These are phyloP conservation scores for Epirrita christyi DNA, from an alignment of 2,888 invertebrate species.

Conservation along the genomic window DNA sequence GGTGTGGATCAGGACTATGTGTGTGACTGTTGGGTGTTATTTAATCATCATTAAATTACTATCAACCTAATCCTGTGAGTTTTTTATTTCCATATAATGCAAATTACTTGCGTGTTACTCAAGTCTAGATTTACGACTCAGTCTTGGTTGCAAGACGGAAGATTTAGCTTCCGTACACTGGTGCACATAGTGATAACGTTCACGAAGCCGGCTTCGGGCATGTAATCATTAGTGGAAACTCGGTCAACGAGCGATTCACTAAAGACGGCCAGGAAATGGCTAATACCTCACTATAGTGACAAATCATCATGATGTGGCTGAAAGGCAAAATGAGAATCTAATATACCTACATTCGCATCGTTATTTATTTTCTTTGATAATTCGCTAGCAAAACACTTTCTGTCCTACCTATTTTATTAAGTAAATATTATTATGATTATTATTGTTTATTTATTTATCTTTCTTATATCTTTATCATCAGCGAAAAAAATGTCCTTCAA, in stretches of 20 bases:
- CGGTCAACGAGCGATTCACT: slow-evolving; percentile 24
- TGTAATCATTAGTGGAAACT: slow-evolving; percentile 35
- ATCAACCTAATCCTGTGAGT: not conserved
- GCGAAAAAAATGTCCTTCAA: no score
- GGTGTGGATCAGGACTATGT: no score
- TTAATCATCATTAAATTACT: not conserved
- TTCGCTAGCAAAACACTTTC: no score
- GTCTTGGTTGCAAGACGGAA: slow-evolving; percentile 34
- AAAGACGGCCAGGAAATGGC: slow-evolving; percentile 22
- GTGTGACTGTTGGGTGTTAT: no score
- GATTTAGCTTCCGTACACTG: slow-evolving; percentile 47
- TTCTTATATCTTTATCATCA: no score
- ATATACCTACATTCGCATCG: no score
- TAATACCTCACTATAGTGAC: not conserved
- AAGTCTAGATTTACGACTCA: slow-evolving; percentile 33
- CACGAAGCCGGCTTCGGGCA: slow-evolving; percentile 49
- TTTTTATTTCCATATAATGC: slow-evolving; percentile 18
- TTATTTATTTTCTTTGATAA: no score
- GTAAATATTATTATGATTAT: no score
- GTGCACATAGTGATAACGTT: slow-evolving; percentile 54
- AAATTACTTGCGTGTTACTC: slow-evolving; percentile 28
- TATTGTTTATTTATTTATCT: no score
- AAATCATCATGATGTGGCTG: not conserved
- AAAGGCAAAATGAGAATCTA: not conserved
- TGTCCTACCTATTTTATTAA: no score